Evolutionary conservation across 2,888 invertebrate species (phyloP), one percentile per base, ranked within the genome.

Genomic region (Diplolepis rosae): DNA sequence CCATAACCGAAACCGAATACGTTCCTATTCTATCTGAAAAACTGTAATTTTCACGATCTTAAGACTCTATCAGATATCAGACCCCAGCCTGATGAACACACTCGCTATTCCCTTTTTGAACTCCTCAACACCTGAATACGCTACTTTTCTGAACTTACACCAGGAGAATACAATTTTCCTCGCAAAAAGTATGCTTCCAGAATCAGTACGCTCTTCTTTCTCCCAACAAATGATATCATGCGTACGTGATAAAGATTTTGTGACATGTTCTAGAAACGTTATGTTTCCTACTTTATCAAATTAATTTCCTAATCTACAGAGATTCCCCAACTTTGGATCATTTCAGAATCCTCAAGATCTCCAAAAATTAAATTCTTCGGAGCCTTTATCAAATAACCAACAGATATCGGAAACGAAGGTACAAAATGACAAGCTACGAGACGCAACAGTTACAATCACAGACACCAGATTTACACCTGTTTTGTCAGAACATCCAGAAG

Each of bases 401-500:
- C 66, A 28, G 15, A 61, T 86, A 5, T 82, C 84, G 0, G 86
- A 87, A 68, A 87, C 84, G 0, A 80, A 84, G 56, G 82, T 86
- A 3, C 84, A 81, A 28, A 83, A 84, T 2, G 85, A 84, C 6
- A 82, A 82, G 27, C 82, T 84, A 66, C 85, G 85, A 1, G 85
- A 86, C 30, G 84, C 85, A n/a, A 80, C 79, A 5, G 80, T 87
- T 3, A 85, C 83, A 0, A 84, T 83, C 45, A 86, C 85, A 0
- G 85, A 87, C 65, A 86, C 84, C 4, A 82, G 84, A 74, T 85
- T 86, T 27, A 73, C 80, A 4, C 80, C 78, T 1, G 82, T 87
- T 61, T 83, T 82, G 66, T 82, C 81, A n/a, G 84, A 85, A 54
- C 76, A 83, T 66, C 88, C 88, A 0, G 88, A 88, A 78, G 74